Percentiles rank a stretch among this genome's conserved stretches.
Conservation (phyloP, 1,140 invertebrate species). For the Lethrus apterus region DNA sequence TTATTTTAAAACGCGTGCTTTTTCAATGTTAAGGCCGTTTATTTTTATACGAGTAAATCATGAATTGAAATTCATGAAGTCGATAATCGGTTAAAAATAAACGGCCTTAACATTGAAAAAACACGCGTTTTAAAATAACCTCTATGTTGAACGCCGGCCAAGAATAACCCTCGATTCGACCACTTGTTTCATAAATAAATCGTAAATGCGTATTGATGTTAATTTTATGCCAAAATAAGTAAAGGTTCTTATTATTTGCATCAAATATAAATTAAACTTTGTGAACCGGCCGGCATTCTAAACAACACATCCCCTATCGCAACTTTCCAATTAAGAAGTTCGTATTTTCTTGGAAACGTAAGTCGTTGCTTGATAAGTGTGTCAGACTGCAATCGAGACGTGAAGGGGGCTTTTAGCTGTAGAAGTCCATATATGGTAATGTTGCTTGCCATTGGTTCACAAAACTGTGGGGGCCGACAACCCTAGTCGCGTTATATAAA, state of each 20-base stretch:
- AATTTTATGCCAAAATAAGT: not conserved
- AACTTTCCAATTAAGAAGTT: constrained; percentile 1
- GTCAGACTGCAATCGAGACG: constrained; percentile 16
- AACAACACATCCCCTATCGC: not conserved
- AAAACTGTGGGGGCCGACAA: constrained; percentile 27
- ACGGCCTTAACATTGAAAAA: constrained; percentile 8
- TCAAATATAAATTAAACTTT: constrained; percentile 1
- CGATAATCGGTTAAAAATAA: too few species aligned
- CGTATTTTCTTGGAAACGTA: constrained; percentile 6
- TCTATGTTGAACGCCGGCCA: too few species aligned
- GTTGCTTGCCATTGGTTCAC: constrained; percentile 38
- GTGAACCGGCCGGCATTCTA: constrained; percentile 6
- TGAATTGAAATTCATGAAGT: too few species aligned
- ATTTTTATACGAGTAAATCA: too few species aligned
- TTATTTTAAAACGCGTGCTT: too few species aligned
- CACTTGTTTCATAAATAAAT: too few species aligned
- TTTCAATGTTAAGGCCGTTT: constrained; percentile 10
- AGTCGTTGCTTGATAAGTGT: constrained; percentile 12
- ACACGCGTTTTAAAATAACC: too few species aligned
- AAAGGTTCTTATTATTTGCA: not conserved
- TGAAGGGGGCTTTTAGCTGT: constrained; percentile 33
- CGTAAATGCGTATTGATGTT: too few species aligned
- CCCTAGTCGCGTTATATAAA: constrained; percentile 27
- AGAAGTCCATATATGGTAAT: constrained; percentile 41
- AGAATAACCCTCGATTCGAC: too few species aligned